Percentiles rank a stretch among this genome's conserved stretches.
These are phyloP conservation scores for Thunnus thynnus DNA, from an alignment of 2,113 vertebrate species.

Conservation along the genomic window DNA sequence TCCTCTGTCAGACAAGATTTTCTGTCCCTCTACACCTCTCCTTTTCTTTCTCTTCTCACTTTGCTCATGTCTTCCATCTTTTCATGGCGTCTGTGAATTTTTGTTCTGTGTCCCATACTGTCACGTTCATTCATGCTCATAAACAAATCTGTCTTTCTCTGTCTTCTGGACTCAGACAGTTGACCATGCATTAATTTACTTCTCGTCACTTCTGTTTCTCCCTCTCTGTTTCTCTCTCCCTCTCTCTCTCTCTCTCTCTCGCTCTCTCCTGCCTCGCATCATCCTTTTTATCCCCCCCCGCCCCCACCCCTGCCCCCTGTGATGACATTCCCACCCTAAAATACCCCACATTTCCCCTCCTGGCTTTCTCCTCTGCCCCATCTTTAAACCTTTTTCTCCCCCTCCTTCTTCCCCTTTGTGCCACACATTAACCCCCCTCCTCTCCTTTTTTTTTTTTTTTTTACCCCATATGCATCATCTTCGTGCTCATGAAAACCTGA, in stretches of 20 bases:
- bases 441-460: background rate
- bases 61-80: constrained; percentile 48
- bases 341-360: constrained; percentile 28
- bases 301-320: background rate
- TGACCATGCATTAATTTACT: constrained; percentile 84
- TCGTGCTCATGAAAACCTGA: constrained; percentile 68
- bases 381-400: constrained; percentile 11
- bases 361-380: background rate
- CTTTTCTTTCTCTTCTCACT: constrained; percentile 40
- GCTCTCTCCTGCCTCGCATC: constrained; percentile 27
- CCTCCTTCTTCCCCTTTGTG: constrained; percentile 43
- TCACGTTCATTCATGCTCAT: constrained; percentile 69
- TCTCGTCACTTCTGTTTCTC: constrained; percentile 81
- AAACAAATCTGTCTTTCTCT: constrained; percentile 74
- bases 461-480: constrained; percentile 54
- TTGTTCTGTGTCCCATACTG: constrained; percentile 46
- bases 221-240: constrained; percentile 64
- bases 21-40: constrained; percentile 49
- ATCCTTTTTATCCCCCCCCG: constrained; percentile 26
- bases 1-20: constrained; percentile 55
- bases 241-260: constrained; percentile 16
- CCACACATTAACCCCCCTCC: background rate
- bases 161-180: constrained; percentile 80
- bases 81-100: constrained; percentile 48
- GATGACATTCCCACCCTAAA: constrained; percentile 19